phyloP scores from a whole-genome alignment of 2,888 invertebrate genomes.

The Melanophora roralis region DNA sequence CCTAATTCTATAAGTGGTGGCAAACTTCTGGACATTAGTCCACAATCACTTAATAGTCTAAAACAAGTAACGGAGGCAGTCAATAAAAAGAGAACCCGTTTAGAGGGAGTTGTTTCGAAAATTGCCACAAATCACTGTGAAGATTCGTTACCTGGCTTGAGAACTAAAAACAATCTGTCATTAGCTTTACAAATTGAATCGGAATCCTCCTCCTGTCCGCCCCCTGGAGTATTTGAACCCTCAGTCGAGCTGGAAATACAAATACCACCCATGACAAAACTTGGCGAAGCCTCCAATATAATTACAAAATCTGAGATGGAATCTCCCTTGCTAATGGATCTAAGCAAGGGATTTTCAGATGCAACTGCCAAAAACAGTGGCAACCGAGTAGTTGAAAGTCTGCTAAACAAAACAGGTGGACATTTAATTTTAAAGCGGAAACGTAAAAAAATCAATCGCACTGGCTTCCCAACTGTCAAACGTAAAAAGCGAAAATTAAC shows the following conservation, averaged over 20 bases:
- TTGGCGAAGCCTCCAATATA: slow-evolving; percentile 76
- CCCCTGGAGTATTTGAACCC: slow-evolving; percentile 85
- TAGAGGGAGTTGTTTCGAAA: slow-evolving; percentile 82
- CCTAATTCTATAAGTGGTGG: slow-evolving; percentile 69
- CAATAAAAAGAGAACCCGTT: slow-evolving; percentile 80
- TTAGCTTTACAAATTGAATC: slow-evolving; percentile 63
- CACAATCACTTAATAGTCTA: slow-evolving; percentile 66
- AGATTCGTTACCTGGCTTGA: not conserved
- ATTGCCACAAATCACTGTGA: slow-evolving; percentile 75
- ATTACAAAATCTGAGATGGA: slow-evolving; percentile 77
- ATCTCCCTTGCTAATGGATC: slow-evolving; percentile 75
- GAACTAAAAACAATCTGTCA: slow-evolving; percentile 57
- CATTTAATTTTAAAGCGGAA: slow-evolving; percentile 79
- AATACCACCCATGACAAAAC: slow-evolving; percentile 80
- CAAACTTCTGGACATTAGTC: slow-evolving; percentile 72
- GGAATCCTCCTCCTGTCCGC: slow-evolving; percentile 74
- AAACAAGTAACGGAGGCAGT: slow-evolving; percentile 63
- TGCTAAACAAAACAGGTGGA: slow-evolving; percentile 74
- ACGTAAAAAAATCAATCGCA: slow-evolving; percentile 88
- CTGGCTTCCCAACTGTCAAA: slow-evolving; percentile 91
- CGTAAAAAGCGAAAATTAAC: slow-evolving; percentile 85
- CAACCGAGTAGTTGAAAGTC: slow-evolving; percentile 72
- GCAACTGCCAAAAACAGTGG: slow-evolving; percentile 61
- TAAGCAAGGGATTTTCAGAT: slow-evolving; percentile 66
- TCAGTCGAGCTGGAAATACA: slow-evolving; percentile 83